Base-by-base conservation (phyloP, 1,140 invertebrate species). In the Achatina immaculata region DNA sequence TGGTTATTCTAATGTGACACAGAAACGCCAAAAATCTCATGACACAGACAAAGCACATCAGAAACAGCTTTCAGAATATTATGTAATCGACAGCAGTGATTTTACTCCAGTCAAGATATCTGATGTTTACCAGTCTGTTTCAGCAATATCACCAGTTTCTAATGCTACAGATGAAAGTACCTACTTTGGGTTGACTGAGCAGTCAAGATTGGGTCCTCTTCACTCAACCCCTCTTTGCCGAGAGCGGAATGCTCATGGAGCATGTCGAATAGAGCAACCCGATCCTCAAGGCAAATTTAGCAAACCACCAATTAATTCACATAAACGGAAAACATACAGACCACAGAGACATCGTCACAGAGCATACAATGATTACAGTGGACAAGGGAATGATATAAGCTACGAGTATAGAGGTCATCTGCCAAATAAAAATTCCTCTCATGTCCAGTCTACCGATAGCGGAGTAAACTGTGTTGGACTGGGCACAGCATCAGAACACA, bases 381-480 rank as follows among this genome's bases (percentile, higher is more conserved):
- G 77, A 34, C 42, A 55, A 28, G 84, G 85, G 2, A 86, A 83
- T 80, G 88, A 89, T 62, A 89, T 88, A 24, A 86, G 85, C 69
- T 83, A 77, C 58, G 88, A 89, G 73, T 88, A 89, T 66, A 85
- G 86, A 43, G 87, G 88, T 28, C 83, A 84, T 73, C 73, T 89
- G 42, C 85, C 87, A 0, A 86, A 85, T 43, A 89, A 88, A 83
- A 84, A 88, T 66, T 86, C 87, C 24, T 66, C 81, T 42, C 77
- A 83, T 40, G 88, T 82, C 11, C 82, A 83, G 48, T 89, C 88
- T 31, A 75, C 86, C 16, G 87, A 88, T 58, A 89, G 88, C 84
- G 88, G 88, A 7, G 88, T 89, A 0, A 89, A 89, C 80, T 88
- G 88, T 83, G 77, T 89, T 0, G 88, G 88, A 21, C 55, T 88